Conservation (phyloP, 2,113 vertebrate species). For the Scomber japonicus region DNA sequence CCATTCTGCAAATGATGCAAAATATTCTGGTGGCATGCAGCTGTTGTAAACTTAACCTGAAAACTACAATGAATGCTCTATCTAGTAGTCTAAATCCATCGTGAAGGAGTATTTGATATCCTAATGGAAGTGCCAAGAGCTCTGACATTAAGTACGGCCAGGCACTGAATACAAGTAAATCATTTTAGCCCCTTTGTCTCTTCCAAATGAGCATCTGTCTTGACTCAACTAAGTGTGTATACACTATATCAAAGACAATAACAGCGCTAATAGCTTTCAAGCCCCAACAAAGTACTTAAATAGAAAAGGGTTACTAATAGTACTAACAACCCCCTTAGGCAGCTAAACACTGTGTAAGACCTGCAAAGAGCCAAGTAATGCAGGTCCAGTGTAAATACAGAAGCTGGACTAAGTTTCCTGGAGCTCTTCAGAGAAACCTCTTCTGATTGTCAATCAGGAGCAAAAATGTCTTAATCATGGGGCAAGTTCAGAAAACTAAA, state of each 20-base stretch:
- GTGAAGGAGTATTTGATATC: not conserved
- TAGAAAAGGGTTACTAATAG: constrained; percentile 54
- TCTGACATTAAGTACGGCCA: not conserved
- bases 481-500: not conserved
- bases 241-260: constrained; percentile 44
- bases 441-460: too few species aligned
- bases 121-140: not conserved
- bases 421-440: constrained; percentile 7
- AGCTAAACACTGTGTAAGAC: constrained; percentile 28
- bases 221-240: constrained; percentile 35
- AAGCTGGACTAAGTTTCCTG: constrained; percentile 24
- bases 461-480: not conserved
- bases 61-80: not conserved
- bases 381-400: constrained; percentile 60
- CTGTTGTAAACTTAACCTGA: not conserved
- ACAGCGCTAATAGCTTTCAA: constrained; percentile 48
- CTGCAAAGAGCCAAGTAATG: not conserved
- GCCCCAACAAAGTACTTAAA: constrained; percentile 44
- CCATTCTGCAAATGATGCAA: not conserved
- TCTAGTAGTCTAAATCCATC: not conserved
- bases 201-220: constrained; percentile 40
- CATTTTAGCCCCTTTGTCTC: constrained; percentile 41
- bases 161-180: constrained; percentile 28
- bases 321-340: constrained; percentile 46
- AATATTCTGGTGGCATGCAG: constrained; percentile 15